Conservation (phyloP, 1,140 invertebrate genomes). For the Bicyclus anynana region DNA sequence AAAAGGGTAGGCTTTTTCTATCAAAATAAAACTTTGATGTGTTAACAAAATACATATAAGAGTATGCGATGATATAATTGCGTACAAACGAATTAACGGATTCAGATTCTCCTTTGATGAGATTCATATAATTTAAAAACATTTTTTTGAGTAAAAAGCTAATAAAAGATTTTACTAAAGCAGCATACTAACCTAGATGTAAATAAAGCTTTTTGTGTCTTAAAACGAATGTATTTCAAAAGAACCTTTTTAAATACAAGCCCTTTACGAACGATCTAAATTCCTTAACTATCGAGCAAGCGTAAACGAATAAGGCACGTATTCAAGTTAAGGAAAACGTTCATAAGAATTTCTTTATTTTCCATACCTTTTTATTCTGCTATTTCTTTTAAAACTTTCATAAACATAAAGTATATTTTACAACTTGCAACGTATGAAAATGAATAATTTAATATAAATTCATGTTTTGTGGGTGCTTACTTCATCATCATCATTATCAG, state of each 20-base stretch:
- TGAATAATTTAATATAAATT: no score
- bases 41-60: no score
- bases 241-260: constrained; percentile 2
- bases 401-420: no score
- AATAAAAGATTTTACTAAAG: not conserved
- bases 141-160: not conserved
- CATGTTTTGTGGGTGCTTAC: no score
- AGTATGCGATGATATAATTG: not conserved
- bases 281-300: constrained; percentile 1
- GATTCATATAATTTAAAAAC: no score
- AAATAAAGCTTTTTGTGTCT: not conserved
- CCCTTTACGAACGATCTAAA: not conserved
- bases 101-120: no score
- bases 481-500: no score
- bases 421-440: no score
- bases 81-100: no score
- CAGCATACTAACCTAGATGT: not conserved
- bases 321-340: not conserved
- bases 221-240: not conserved
- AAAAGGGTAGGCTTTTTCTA: not conserved
- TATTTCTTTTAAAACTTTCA: no score
- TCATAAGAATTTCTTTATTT: not conserved
- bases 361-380: no score
- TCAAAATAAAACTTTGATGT: not conserved
- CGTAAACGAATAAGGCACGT: not conserved